phyloP scores from a whole-genome alignment of 2,888 invertebrate genomes.

The Melanophora roralis region DNA sequence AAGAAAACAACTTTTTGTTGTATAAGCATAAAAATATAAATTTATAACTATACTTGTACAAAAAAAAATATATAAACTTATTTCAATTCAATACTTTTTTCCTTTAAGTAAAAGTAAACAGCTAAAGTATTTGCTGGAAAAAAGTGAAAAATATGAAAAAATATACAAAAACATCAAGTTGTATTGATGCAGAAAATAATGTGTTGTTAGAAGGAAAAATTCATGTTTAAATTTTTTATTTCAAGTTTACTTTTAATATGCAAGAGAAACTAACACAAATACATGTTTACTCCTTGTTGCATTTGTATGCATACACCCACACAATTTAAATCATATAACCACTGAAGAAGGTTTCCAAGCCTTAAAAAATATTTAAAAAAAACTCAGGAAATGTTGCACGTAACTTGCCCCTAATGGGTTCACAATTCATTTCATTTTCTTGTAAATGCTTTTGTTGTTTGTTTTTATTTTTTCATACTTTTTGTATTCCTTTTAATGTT shows the following conservation, averaged over 20 bases:
- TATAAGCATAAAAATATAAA: background rate
- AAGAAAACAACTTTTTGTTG: background rate
- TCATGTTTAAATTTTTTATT: constrained; percentile 14
- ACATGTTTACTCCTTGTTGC: background rate
- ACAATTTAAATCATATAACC: background rate
- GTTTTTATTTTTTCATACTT: background rate
- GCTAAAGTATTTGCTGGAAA: background rate
- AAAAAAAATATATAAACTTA: background rate
- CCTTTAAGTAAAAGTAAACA: constrained; percentile 29
- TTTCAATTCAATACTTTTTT: background rate
- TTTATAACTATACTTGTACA: background rate
- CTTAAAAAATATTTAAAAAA: background rate
- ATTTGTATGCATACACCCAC: background rate
- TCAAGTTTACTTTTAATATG: background rate
- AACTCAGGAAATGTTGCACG: constrained; percentile 49
- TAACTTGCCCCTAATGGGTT: constrained; percentile 41
- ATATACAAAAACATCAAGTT: constrained; percentile 4
- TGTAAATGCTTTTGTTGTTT: constrained; percentile 29
- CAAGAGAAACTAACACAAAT: background rate
- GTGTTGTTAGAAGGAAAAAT: constrained; percentile 32
- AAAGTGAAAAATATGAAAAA: background rate
- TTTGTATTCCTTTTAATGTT: background rate
- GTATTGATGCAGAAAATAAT: constrained; percentile 49
- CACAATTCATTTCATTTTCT: constrained; percentile 49
- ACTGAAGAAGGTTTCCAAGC: background rate